Evolutionary conservation across 2,888 invertebrate species (phyloP).

Genomic region (Fissipunctia ypsillon): DNA sequence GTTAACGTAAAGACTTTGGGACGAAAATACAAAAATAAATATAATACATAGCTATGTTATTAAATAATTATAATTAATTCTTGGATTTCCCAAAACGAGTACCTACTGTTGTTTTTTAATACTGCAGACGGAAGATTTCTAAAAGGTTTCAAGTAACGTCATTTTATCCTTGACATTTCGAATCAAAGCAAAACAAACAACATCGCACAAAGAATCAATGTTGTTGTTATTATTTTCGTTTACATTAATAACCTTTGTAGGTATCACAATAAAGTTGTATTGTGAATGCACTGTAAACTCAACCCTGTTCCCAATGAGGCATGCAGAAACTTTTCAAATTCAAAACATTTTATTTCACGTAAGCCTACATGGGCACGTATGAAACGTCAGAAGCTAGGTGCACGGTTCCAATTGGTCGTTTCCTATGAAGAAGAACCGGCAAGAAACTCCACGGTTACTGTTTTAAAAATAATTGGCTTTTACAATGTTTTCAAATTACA

Average conservation of each 20-base stretch:
- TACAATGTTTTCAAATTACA: too few species aligned
- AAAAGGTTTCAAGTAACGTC: conserved; percentile 16
- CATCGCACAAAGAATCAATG: background rate
- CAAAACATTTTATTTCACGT: too few species aligned
- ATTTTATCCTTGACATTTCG: conserved; percentile 34
- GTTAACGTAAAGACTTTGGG: background rate
- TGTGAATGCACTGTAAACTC: background rate
- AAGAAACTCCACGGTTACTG: too few species aligned
- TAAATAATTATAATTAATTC: background rate
- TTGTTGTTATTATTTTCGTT: background rate
- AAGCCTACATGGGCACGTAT: too few species aligned
- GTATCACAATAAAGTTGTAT: background rate
- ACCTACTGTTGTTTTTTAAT: background rate
- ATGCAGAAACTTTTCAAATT: too few species aligned
- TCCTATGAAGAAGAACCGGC: too few species aligned
- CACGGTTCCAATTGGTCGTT: too few species aligned
- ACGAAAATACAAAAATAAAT: background rate
- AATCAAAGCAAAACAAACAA: conserved; percentile 22
- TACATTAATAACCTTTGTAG: background rate
- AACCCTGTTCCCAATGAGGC: background rate
- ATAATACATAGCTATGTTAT: background rate
- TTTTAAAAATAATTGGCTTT: too few species aligned
- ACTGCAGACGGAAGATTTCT: conserved; percentile 7
- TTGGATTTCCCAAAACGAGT: conserved; percentile 26
- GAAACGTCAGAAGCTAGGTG: too few species aligned